phyloP scores from a whole-genome alignment of 1,140 invertebrate species.

The Macrocentrus cingulum region DNA sequence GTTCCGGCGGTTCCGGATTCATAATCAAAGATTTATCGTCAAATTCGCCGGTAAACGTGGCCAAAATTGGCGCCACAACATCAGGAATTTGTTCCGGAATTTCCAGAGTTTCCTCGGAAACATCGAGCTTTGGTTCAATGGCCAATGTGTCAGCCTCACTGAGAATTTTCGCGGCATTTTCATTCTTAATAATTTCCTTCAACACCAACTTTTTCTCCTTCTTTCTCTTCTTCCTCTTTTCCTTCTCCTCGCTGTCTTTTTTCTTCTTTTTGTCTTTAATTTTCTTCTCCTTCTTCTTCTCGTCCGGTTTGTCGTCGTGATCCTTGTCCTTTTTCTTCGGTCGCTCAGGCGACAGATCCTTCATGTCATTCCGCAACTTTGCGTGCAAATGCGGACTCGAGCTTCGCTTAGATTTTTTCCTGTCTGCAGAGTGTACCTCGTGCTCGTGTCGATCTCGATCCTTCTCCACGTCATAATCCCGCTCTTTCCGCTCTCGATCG shows the following conservation, averaged over 20 bases:
- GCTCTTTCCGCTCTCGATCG: slow-evolving; percentile 43
- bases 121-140: slow-evolving; percentile 29
- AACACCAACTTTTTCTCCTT: slow-evolving; percentile 54
- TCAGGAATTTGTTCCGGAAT: too few relatives aligned
- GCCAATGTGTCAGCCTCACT: slow-evolving; percentile 28
- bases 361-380: slow-evolving; percentile 42
- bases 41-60: slow-evolving; percentile 37
- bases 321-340: slow-evolving; percentile 56
- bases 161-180: slow-evolving; percentile 37
- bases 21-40: slow-evolving; percentile 51
- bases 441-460: slow-evolving; percentile 51
- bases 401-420: slow-evolving; percentile 47
- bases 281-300: slow-evolving; percentile 59
- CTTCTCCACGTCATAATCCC: slow-evolving; percentile 41
- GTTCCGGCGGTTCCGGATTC: slow-evolving; percentile 53
- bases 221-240: slow-evolving; percentile 60
- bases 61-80: background rate
- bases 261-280: slow-evolving; percentile 62
- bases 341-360: slow-evolving; percentile 51
- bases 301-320: slow-evolving; percentile 49
- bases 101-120: slow-evolving; percentile 24
- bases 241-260: slow-evolving; percentile 55
- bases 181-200: slow-evolving; percentile 55
- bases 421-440: slow-evolving; percentile 45
- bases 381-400: slow-evolving; percentile 43